These are phyloP conservation scores for Coracias cyanogaster DNA, from an alignment of 2,797 vertebrate genomes.

Conservation along the genomic window DNA sequence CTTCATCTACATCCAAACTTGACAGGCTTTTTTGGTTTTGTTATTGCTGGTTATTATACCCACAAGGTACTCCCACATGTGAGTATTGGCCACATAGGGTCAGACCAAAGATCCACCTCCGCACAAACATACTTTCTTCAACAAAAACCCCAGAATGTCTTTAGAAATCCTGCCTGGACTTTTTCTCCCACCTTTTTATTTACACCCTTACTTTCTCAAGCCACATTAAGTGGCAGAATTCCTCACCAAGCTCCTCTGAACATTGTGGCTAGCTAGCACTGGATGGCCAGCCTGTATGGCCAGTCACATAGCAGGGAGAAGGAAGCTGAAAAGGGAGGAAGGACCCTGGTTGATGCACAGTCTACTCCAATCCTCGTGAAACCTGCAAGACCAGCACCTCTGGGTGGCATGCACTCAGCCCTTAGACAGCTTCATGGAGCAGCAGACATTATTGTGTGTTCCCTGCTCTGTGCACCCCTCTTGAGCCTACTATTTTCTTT, in stretches of 20 bases:
- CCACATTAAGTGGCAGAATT: not conserved
- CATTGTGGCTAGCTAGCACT: not conserved
- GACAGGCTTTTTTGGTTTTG: not conserved
- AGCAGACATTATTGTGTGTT: not conserved
- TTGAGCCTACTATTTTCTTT: not conserved
- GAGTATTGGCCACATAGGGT: not conserved
- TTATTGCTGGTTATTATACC: not conserved
- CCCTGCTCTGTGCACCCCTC: not conserved
- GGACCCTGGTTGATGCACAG: not conserved
- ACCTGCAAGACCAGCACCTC: not conserved
- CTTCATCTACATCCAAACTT: not conserved
- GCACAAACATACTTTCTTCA: not conserved
- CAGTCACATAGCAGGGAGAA: not conserved
- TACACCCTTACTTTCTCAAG: not conserved
- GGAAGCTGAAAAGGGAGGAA: not conserved
- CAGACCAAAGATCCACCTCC: not conserved
- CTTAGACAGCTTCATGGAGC: not conserved
- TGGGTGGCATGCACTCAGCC: not conserved
- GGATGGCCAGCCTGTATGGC: not conserved
- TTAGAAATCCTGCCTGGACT: not conserved
- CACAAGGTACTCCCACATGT: not conserved
- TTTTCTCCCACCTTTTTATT: not conserved
- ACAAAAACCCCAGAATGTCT: not conserved
- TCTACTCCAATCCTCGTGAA: not conserved
- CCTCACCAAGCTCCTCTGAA: not conserved